Conservation (phyloP, 2,113 vertebrate species). For the Lipophrys pholis region DNA sequence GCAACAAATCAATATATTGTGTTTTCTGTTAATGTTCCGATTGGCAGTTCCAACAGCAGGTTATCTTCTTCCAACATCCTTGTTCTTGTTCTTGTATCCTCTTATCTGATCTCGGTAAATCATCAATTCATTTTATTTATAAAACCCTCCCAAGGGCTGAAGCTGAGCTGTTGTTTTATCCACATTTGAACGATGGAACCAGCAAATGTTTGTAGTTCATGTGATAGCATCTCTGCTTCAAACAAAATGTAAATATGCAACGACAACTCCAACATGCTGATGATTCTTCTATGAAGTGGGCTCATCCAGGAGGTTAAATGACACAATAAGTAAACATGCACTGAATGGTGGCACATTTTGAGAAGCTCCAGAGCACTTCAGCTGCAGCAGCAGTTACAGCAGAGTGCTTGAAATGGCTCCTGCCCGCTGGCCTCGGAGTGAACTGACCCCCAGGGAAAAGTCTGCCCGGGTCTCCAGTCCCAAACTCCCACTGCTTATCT, state of each 20-base stretch:
- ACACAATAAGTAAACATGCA: conserved; percentile 57
- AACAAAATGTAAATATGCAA: not conserved
- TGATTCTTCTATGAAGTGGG: conserved; percentile 57
- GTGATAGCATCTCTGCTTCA: not conserved
- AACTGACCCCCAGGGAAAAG: conserved; percentile 74
- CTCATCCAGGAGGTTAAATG: conserved; percentile 54
- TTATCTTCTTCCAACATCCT: too few species aligned
- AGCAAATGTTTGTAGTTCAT: not conserved
- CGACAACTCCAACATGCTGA: too few species aligned
- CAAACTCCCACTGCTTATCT: conserved; percentile 65
- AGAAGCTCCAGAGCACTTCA: conserved; percentile 42
- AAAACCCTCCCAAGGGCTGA: too few species aligned
- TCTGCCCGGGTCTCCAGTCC: conserved; percentile 39
- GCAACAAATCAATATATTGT: too few species aligned
- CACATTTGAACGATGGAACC: not conserved
- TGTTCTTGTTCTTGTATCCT: too few species aligned
- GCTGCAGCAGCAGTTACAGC: conserved; percentile 61
- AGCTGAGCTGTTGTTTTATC: not conserved
- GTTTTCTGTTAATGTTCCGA: too few species aligned
- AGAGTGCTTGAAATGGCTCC: conserved; percentile 67
- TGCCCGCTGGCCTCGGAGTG: conserved; percentile 74
- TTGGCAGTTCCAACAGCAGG: too few species aligned
- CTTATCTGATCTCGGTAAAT: too few species aligned
- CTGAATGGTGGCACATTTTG: conserved; percentile 18
- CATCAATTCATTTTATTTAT: too few species aligned